Evolutionary conservation across 2,113 vertebrate genomes (phyloP), one percentile per base, ranked within the genome.

Genomic region (Lophura nycthemera): DNA sequence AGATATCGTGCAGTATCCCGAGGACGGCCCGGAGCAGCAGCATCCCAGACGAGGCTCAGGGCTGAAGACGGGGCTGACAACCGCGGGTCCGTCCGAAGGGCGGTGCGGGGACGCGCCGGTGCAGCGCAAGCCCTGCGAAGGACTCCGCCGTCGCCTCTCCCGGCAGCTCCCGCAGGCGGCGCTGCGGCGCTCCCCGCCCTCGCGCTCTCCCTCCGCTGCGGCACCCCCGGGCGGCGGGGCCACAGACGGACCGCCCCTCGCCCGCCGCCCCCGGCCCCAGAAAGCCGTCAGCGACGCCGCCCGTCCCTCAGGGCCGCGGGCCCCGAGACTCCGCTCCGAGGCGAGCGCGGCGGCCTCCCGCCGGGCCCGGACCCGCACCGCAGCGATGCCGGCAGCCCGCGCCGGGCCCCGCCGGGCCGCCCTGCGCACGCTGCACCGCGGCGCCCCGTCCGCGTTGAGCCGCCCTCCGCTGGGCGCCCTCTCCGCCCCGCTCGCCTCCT

Each of bases 331-430:
- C 22, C 8, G 40, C 32, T 59, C 52, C 19, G 65, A 86, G 40
- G 75, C 40, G 21, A 76, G 50, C 17, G 29, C 59, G 30, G 63
- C 8, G 17, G 40, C 45, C 17, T 25, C 45, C 40, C 29, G 48
- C 48, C 43, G 11, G 50, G 57, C 57, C 29, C 43, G 5, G 27
- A 30, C 34, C 57, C 59, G 24, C 15, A 6, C 11, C 47, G 54
- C 86, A 85, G n/a, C 66, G n/a, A 56, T 61, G 66, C 90, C 88
- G 30, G 92, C 92, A 18, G 92, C 92, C 70, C 69, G 79, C n/a
- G 36, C 65, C 40, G 40, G 64, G 83, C 48, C 78, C 30, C 81
- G 90, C 83, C 19, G 88, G 88, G 66, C 72, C 30, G 77, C 65
- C 24, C 88, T 92, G 22, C 88, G 67, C 18, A 70, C 92, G 78